Percentiles rank a stretch among this genome's conserved stretches.
Evolutionary conservation across 2,797 vertebrate genomes (phyloP).

Genomic region (Cyclura pinguis): DNA sequence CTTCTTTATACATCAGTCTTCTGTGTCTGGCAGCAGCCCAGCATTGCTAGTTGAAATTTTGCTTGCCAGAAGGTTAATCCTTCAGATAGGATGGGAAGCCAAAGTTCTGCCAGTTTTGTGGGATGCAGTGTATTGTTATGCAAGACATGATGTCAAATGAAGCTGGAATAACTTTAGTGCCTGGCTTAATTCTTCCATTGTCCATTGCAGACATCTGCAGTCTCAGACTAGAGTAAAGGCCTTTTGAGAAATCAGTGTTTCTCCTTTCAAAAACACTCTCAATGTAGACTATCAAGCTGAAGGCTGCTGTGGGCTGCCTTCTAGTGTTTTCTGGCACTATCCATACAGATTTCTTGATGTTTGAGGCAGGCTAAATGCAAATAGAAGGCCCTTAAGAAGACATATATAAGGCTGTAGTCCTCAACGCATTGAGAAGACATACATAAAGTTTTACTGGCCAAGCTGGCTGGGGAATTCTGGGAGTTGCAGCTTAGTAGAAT

Average conservation of each 20-base stretch:
- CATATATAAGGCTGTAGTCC: not conserved
- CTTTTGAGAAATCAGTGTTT: constrained; percentile 30
- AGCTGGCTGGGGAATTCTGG: no score
- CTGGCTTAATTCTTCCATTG: constrained; percentile 36
- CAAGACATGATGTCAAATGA: constrained; percentile 32
- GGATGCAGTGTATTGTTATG: constrained; percentile 8
- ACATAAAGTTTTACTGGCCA: no score
- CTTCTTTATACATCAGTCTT: constrained; percentile 26
- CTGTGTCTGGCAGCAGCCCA: constrained; percentile 14
- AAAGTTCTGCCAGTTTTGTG: constrained; percentile 41
- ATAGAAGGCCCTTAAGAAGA: constrained; percentile 41
- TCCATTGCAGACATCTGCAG: not conserved
- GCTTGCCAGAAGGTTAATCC: constrained; percentile 35
- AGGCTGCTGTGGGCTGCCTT: not conserved
- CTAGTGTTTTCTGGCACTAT: constrained; percentile 35
- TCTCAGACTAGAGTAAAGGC: constrained; percentile 7
- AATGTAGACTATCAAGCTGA: not conserved
- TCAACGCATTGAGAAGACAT: not conserved
- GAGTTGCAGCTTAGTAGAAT: no score
- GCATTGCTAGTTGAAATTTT: constrained; percentile 33
- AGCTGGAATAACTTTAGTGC: constrained; percentile 34
- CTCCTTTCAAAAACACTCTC: not conserved
- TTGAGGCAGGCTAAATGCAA: constrained; percentile 35
- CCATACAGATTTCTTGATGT: constrained; percentile 36
- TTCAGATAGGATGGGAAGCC: constrained; percentile 20